These are phyloP conservation scores for Hippoglossus stenolepis DNA, from an alignment of 2,113 vertebrate genomes.

Conservation along the genomic window DNA sequence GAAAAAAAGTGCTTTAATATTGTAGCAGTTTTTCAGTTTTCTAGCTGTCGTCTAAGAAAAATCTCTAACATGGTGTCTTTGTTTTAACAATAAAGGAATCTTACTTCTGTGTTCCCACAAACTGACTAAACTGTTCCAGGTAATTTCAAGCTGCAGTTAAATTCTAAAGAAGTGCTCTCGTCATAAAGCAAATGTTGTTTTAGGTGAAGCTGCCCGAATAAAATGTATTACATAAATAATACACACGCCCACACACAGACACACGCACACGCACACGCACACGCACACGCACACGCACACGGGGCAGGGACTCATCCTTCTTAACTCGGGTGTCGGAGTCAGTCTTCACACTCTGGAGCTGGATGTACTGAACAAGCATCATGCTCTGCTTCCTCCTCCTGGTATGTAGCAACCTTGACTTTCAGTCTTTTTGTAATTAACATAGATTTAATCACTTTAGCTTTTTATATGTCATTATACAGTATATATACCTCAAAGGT, in stretches of 20 bases:
- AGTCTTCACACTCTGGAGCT: neutral
- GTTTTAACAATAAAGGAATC: slow-evolving; percentile 48
- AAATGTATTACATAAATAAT: neutral
- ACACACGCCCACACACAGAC: neutral
- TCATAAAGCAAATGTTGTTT: too few species aligned
- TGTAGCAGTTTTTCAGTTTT: neutral
- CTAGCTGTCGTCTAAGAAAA: too few species aligned
- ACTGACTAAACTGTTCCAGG: too few species aligned
- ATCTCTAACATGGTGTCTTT: too few species aligned
- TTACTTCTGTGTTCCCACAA: neutral
- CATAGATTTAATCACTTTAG: neutral
- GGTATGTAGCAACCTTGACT: slow-evolving; percentile 36
- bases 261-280: neutral
- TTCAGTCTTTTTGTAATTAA: neutral
- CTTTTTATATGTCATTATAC: too few species aligned
- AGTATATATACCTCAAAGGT: too few species aligned
- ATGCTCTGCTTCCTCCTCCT: slow-evolving; percentile 51
- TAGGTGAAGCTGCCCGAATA: too few species aligned
- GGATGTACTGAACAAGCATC: neutral
- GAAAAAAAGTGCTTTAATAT: neutral
- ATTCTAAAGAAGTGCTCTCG: too few species aligned
- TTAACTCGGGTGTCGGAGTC: neutral
- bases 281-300: neutral
- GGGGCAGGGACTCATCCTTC: neutral
- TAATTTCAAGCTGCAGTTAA: neutral